Conservation (phyloP, 2,888 invertebrate species). For the Hydrotaea cyrtoneurina region DNA sequence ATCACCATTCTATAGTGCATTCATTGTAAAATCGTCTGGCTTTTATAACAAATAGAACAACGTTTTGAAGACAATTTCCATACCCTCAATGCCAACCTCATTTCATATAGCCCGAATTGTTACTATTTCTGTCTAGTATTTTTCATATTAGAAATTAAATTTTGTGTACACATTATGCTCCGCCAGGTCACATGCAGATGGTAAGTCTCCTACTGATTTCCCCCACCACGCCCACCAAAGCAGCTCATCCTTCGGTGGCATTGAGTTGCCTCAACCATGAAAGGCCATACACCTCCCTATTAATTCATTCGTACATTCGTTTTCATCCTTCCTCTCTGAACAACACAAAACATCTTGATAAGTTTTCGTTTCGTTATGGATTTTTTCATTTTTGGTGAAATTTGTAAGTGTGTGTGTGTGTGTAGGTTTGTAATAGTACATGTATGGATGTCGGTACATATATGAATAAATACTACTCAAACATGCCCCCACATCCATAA, state of each 20-base stretch:
- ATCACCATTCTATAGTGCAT: too few species aligned
- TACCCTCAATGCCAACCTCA: too few species aligned
- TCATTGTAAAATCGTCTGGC: too few species aligned
- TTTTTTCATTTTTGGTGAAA: conserved; percentile 66
- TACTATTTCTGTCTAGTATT: not conserved
- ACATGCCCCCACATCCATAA: not conserved
- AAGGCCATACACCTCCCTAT: not conserved
- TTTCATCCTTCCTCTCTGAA: not conserved
- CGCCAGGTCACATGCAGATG: not conserved
- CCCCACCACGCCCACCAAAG: too few species aligned
- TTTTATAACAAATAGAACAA: too few species aligned
- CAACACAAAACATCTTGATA: conserved; percentile 55
- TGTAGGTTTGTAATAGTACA: conserved; percentile 6
- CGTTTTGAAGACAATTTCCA: too few species aligned
- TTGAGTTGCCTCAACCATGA: not conserved
- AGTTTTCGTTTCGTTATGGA: conserved; percentile 41
- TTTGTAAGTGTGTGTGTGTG: conserved; percentile 34
- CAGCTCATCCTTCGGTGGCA: not conserved
- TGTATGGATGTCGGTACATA: not conserved
- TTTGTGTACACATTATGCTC: not conserved
- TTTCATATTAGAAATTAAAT: not conserved
- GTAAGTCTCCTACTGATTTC: not conserved
- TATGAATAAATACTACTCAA: conserved; percentile 6
- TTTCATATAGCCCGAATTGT: too few species aligned
- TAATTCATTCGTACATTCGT: not conserved